Evolutionary conservation across 2,797 vertebrate genomes (phyloP), one percentile per base, ranked within the genome.

Genomic region (Hylomyscus alleni): DNA sequence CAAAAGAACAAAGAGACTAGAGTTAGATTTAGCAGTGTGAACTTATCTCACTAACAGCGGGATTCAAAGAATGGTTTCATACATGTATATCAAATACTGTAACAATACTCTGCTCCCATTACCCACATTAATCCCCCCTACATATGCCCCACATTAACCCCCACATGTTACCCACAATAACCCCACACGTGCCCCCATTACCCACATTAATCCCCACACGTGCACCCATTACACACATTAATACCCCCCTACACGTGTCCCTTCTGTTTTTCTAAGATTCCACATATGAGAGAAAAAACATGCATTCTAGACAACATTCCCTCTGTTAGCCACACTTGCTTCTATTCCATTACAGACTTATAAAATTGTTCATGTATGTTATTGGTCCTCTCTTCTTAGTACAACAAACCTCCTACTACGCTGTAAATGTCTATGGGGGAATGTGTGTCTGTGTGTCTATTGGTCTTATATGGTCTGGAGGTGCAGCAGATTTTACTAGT

Each of bases 401-500:
- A 44, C 77, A 72, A 44, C 44, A 44, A 44, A 44, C 12, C 20
- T 56, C 47, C 52, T 54, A 19, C 24, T 26, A n/a, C 15, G 7
- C 20, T 6, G 1, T 44, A 24, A 65, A 29, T 15, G 37, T n/a
- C 12, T 4, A 9, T 0, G 9, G 22, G 22, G 15, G 31, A 88
- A 37, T 11, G 20, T 7, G 15, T 54, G 15, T 81, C 67, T 76
- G 11, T 4, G 1, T 72, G 2, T 40, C 86, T 20, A 0, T 37
- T 4, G 24, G 9, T 34, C 50, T n/a, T n/a, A 0, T 1, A 24
- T 34, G n/a, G 8, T 40, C 34, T 40, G 1, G 73, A 91, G 19
- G 17, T 9, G 15, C 0, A 5, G 40, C 4, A 47, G 34, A 2
- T 37, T 31, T 29, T 17, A 58, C 12, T 15, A 4, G 1, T 0